These are phyloP conservation scores for Hemiprocne comata DNA, from an alignment of 2,113 vertebrate species.

Conservation along the genomic window DNA sequence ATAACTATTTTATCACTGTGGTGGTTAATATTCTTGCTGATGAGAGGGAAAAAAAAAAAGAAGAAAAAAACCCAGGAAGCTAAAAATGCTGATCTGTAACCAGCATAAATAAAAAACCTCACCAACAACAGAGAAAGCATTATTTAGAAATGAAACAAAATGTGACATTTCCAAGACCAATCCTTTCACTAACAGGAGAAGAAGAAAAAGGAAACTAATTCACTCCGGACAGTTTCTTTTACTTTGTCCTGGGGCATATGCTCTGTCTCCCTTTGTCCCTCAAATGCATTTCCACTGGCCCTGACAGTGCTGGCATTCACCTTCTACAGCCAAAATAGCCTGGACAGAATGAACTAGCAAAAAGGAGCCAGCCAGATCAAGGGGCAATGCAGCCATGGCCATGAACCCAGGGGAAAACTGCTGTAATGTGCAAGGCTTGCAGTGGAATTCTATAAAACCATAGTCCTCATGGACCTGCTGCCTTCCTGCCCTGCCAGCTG, in stretches of 20 bases:
- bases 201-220: constrained; percentile 27
- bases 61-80: not conserved
- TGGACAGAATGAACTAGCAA: not conserved
- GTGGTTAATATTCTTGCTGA: not conserved
- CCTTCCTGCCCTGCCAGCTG: not conserved
- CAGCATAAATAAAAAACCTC: not conserved
- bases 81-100: not conserved
- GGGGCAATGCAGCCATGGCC: not conserved
- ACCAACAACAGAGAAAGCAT: constrained; percentile 37
- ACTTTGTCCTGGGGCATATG: constrained; percentile 5
- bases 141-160: constrained; percentile 43
- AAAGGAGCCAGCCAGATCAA: not conserved
- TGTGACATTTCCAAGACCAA: not conserved
- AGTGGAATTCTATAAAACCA: not conserved
- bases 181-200: constrained; percentile 5
- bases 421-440: fast-evolving
- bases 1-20: not conserved
- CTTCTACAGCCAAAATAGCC: not conserved
- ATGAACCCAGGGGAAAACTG: not conserved
- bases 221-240: not conserved
- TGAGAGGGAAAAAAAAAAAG: not conserved
- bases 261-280: constrained; percentile 28
- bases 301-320: constrained; percentile 17
- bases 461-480: not conserved
- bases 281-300: not conserved